Evolutionary conservation across 2,888 invertebrate species (phyloP).

Genomic region (Nemotelus nigrinus): DNA sequence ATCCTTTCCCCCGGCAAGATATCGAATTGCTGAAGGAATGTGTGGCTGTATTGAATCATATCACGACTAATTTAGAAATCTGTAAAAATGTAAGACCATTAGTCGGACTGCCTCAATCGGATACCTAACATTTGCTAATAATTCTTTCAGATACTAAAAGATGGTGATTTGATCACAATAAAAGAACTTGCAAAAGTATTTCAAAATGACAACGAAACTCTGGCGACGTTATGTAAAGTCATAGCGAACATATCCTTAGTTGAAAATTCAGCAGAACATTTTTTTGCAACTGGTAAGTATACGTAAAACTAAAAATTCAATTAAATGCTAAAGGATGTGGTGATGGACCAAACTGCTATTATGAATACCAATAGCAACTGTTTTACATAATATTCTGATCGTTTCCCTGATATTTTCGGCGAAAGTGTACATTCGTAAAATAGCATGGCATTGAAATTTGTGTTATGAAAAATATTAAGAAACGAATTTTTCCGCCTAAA

Average conservation of each 20-base stretch:
- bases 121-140: neutral
- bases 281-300: constrained; percentile 70
- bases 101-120: no score
- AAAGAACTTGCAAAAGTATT: constrained; percentile 70
- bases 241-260: constrained; percentile 74
- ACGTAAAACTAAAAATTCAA: no score
- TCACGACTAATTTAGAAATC: constrained; percentile 60
- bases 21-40: constrained; percentile 61
- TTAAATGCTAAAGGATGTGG: no score
- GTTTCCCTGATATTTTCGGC: no score
- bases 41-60: constrained; percentile 62
- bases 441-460: no score
- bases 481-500: no score
- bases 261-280: constrained; percentile 68
- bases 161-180: constrained; percentile 71
- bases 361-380: no score
- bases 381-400: no score
- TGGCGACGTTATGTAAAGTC: constrained; percentile 72
- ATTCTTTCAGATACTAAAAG: constrained; percentile 53
- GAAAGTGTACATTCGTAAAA: no score
- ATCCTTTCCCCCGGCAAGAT: constrained; percentile 41
- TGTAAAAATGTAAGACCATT: constrained; percentile 48
- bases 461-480: no score
- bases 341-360: no score
- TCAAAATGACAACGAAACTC: constrained; percentile 67